These are phyloP conservation scores for Dasypolia templi DNA, from an alignment of 2,888 invertebrate species.

Conservation along the genomic window DNA sequence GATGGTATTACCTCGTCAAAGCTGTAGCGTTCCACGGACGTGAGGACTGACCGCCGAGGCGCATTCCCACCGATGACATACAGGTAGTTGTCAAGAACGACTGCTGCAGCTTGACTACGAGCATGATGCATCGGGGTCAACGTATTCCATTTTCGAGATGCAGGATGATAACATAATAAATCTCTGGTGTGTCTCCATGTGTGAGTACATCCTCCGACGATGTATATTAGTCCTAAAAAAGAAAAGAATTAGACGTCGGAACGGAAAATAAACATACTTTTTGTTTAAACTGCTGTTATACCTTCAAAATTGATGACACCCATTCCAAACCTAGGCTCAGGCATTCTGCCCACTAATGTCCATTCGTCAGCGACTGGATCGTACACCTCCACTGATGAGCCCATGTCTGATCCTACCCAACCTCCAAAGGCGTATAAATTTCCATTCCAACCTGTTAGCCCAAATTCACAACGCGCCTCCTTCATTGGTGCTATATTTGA, in stretches of 20 bases:
- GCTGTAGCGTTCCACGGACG: slow-evolving; percentile 95
- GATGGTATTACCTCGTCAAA: slow-evolving; percentile 94
- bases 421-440: slow-evolving; percentile 97
- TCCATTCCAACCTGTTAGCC: slow-evolving; percentile 95
- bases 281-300: slow-evolving; percentile 71
- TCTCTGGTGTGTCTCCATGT: slow-evolving; percentile 95
- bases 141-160: slow-evolving; percentile 94
- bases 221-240: slow-evolving; percentile 94
- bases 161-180: slow-evolving; percentile 95
- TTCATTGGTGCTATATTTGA: slow-evolving; percentile 93
- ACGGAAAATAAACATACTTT: not conserved
- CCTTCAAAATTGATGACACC: slow-evolving; percentile 96
- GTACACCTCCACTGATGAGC: slow-evolving; percentile 96
- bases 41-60: slow-evolving; percentile 94
- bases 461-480: slow-evolving; percentile 97
- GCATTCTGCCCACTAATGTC: slow-evolving; percentile 94
- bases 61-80: slow-evolving; percentile 98
- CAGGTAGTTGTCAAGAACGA: slow-evolving; percentile 95
- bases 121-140: slow-evolving; percentile 95
- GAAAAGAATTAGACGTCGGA: not conserved
- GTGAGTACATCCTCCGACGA: slow-evolving; percentile 97
- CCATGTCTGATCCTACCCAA: slow-evolving; percentile 98
- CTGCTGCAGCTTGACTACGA: slow-evolving; percentile 97
- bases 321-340: slow-evolving; percentile 97
- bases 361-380: slow-evolving; percentile 95